Evolutionary conservation across 2,113 vertebrate species (phyloP).

Genomic region (Felis chaus): DNA sequence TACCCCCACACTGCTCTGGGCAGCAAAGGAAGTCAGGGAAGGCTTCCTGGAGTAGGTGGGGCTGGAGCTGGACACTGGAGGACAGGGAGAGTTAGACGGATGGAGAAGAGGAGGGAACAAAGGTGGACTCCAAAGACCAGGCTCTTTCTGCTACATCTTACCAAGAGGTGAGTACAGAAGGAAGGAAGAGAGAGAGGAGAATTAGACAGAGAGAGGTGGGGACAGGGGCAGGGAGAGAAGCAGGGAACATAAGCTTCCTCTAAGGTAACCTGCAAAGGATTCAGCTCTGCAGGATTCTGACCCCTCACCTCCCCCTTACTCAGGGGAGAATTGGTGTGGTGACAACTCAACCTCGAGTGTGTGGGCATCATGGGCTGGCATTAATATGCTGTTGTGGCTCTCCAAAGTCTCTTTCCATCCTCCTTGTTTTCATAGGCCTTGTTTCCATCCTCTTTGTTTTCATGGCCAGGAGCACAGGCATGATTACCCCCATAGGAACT

Average conservation of each 20-base stretch:
- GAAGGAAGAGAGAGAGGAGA: background rate
- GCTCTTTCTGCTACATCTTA: background rate
- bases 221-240: too few species aligned
- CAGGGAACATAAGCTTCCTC: background rate
- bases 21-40: background rate
- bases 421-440: background rate
- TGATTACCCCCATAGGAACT: background rate
- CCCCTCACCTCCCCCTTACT: too few species aligned
- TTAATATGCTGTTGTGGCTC: too few species aligned
- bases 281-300: background rate
- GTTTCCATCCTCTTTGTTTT: too few species aligned
- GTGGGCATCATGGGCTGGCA: background rate
- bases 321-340: rapidly evolving
- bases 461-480: background rate
- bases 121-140: background rate
- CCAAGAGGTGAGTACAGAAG: background rate
- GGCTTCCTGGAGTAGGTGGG: background rate
- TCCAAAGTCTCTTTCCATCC: background rate
- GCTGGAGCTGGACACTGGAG: background rate
- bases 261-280: background rate
- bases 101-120: too few species aligned
- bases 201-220: background rate
- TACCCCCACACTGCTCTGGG: background rate
- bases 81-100: background rate
- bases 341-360: background rate